Percentiles rank a stretch among this genome's conserved stretches.
These are phyloP conservation scores for Ips typographus DNA, from an alignment of 1,140 invertebrate genomes.

Conservation along the genomic window DNA sequence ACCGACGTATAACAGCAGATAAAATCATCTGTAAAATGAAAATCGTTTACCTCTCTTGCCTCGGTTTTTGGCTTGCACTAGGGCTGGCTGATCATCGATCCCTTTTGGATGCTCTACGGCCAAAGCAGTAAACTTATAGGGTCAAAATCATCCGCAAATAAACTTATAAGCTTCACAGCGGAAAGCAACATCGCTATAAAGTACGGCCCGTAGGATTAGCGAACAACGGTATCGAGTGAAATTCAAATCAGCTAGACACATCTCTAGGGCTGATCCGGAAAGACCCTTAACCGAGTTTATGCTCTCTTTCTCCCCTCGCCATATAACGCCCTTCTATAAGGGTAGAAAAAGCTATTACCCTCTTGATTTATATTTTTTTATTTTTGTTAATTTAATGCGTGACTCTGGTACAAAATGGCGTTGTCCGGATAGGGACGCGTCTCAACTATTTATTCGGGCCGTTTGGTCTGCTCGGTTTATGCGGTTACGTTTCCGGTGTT, in stretches of 20 bases:
- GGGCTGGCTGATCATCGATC: slow-evolving; percentile 2
- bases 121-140: too few species aligned
- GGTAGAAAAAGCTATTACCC: slow-evolving; percentile 39
- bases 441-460: slow-evolving; percentile 13
- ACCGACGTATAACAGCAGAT: slow-evolving; percentile 29
- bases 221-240: not conserved
- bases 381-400: slow-evolving; percentile 47
- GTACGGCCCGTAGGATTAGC: not conserved
- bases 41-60: slow-evolving; percentile 35
- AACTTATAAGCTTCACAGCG: too few species aligned
- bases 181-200: too few species aligned
- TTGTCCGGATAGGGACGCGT: not conserved
- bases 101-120: too few species aligned
- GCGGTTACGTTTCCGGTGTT: slow-evolving; percentile 9
- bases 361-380: slow-evolving; percentile 47
- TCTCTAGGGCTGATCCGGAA: slow-evolving; percentile 37
- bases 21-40: slow-evolving; percentile 42
- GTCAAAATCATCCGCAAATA: too few species aligned
- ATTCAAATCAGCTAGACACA: slow-evolving; percentile 1
- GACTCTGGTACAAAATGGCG: slow-evolving; percentile 39
- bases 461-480: slow-evolving; percentile 6
- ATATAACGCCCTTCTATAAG: slow-evolving; percentile 32
- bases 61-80: not conserved
- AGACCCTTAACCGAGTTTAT: slow-evolving; percentile 39
- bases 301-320: slow-evolving; percentile 29